Conservation (phyloP, 1,140 invertebrate species). For the Drosophila lacteicornis region DNA sequence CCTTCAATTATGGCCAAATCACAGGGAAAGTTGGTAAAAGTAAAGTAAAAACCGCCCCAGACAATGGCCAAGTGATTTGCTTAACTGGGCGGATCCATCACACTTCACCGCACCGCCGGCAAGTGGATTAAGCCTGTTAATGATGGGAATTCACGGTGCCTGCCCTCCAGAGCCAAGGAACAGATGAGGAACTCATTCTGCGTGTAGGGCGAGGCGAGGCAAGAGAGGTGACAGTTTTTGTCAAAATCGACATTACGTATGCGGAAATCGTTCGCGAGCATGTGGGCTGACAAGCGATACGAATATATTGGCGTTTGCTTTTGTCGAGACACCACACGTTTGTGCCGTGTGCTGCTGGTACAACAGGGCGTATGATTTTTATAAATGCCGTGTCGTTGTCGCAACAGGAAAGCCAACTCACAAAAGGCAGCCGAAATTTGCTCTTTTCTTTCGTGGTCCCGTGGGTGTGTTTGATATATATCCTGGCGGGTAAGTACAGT, state of each 20-base stretch:
- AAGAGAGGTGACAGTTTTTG: conserved; percentile 69
- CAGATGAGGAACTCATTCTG: conserved; percentile 23
- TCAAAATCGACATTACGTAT: conserved; percentile 77
- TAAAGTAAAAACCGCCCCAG: conserved; percentile 15
- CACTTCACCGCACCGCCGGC: conserved; percentile 41
- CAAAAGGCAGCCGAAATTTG: conserved; percentile 64
- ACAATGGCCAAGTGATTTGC: conserved; percentile 56
- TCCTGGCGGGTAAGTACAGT: conserved; percentile 7
- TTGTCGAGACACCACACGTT: conserved; percentile 25
- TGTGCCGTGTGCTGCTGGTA: conserved; percentile 73
- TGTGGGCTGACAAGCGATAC: conserved; percentile 64
- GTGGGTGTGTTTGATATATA: conserved; percentile 48
- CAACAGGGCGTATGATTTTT: conserved; percentile 80
- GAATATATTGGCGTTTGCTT: conserved; percentile 69
- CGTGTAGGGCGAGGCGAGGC: not conserved
- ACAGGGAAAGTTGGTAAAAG: conserved; percentile 12
- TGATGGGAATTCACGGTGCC: conserved; percentile 52
- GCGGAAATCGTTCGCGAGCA: conserved; percentile 54
- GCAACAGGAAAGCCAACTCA: conserved; percentile 74
- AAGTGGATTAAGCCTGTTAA: conserved; percentile 78
- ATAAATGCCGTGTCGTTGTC: conserved; percentile 76
- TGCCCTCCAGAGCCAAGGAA: conserved; percentile 1
- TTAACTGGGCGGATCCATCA: conserved; percentile 44
- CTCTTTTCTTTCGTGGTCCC: conserved; percentile 50
- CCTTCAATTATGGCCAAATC: conserved; percentile 53